phyloP scores from a whole-genome alignment of 1,140 invertebrate genomes.

The Drosophila arizonae region DNA sequence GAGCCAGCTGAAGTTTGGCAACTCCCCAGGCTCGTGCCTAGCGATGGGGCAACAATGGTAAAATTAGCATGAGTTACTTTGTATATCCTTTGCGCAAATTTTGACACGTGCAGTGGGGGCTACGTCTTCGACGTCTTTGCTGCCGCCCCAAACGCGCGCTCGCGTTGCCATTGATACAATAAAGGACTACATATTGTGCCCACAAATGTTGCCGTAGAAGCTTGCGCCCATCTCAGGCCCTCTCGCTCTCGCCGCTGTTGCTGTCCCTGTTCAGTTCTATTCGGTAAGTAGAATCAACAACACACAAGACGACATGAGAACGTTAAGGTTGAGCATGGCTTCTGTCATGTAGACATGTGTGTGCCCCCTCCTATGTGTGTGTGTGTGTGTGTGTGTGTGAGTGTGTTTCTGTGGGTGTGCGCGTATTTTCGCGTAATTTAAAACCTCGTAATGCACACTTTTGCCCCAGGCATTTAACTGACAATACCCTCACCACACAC shows the following conservation, averaged over 20 bases:
- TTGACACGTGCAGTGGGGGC: conserved; percentile 60
- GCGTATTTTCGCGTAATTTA: conserved; percentile 75
- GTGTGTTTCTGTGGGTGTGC: conserved; percentile 37
- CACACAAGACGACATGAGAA: conserved; percentile 20
- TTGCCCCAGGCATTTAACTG: conserved; percentile 72
- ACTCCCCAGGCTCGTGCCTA: conserved; percentile 13
- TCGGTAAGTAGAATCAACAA: conserved; percentile 32
- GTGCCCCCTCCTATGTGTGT: conserved; percentile 2
- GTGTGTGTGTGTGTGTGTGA: conserved; percentile 14
- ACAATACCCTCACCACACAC: conserved; percentile 67
- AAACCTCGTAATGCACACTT: conserved; percentile 81
- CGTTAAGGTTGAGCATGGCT: conserved; percentile 27
- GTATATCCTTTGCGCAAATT: conserved; percentile 75
- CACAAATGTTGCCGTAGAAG: conserved; percentile 43
- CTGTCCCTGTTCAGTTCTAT: conserved; percentile 11
- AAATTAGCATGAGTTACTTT: conserved; percentile 76
- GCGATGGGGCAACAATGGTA: conserved; percentile 53
- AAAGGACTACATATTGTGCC: conserved; percentile 55
- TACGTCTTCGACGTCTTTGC: conserved; percentile 1
- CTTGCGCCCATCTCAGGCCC: not conserved
- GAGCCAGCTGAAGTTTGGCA: not conserved
- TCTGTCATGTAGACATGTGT: conserved; percentile 22
- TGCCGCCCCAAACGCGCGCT: conserved; percentile 9
- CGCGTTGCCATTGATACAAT: conserved; percentile 68
- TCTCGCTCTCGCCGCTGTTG: not conserved